phyloP scores from a whole-genome alignment of 2,888 invertebrate genomes.

The Gandaritis pyraliata region DNA sequence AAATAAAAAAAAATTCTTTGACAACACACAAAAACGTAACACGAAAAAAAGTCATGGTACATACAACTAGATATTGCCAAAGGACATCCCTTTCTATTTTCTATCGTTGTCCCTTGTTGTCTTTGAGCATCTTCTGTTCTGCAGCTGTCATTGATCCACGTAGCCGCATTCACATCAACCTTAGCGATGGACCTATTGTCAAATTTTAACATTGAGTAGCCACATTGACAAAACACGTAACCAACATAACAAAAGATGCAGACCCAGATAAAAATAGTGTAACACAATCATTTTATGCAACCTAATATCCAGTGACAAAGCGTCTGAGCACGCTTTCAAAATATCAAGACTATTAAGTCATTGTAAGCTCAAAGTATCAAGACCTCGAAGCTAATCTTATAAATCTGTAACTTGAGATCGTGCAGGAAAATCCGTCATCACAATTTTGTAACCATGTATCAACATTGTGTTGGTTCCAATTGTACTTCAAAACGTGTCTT shows the following conservation, averaged over 20 bases:
- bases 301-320: neutral
- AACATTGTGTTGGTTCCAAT: conserved; percentile 46
- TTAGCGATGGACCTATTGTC: too few species aligned
- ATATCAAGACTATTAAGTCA: conserved; percentile 9
- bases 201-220: neutral
- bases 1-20: too few species aligned
- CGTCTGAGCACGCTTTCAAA: conserved; percentile 5
- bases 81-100: too few species aligned
- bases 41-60: too few species aligned
- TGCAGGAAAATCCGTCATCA: conserved; percentile 63
- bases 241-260: neutral
- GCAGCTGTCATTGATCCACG: too few species aligned
- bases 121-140: too few species aligned
- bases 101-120: too few species aligned
- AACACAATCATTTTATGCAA: neutral
- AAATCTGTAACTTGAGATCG: conserved; percentile 61
- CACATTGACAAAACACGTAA: neutral
- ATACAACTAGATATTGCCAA: too few species aligned
- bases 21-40: too few species aligned
- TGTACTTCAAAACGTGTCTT: conserved; percentile 5
- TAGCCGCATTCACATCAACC: too few species aligned
- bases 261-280: neutral
- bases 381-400: conserved; percentile 54
- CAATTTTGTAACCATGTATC: conserved; percentile 51
- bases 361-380: conserved; percentile 26